Conservation (phyloP, 2,888 invertebrate species). For the Pseudanteris insignis region DNA sequence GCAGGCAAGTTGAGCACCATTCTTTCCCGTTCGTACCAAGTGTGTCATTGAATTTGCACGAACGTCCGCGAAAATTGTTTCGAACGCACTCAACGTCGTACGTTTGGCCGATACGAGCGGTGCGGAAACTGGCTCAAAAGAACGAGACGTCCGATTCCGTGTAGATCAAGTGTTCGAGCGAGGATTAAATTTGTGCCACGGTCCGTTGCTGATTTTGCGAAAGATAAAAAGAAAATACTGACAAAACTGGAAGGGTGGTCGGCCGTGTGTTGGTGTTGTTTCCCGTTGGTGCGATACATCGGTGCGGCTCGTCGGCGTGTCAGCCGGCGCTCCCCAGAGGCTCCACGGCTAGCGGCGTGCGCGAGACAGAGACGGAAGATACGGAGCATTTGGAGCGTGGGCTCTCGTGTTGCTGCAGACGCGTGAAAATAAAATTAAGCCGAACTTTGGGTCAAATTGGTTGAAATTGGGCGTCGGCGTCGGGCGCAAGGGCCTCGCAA, state of each 20-base stretch:
- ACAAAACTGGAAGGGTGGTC: conserved; percentile 27
- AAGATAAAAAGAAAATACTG: conserved; percentile 55
- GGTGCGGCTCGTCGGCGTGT: conserved; percentile 16
- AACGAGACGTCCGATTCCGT: conserved; percentile 25
- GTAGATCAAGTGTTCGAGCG: conserved; percentile 42
- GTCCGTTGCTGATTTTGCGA: conserved; percentile 59
- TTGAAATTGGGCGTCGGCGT: conserved; percentile 70
- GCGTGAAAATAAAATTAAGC: conserved; percentile 71
- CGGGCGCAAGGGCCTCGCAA: conserved; percentile 47
- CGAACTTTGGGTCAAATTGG: conserved; percentile 72
- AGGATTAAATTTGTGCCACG: conserved; percentile 51
- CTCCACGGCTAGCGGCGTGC: conserved; percentile 30
- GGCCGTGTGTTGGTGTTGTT: conserved; percentile 33
- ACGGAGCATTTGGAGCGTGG: conserved; percentile 28
- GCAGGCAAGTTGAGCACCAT: too few species aligned
- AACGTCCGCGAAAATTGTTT: not conserved
- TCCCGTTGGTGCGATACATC: conserved; percentile 8
- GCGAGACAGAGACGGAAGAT: not conserved
- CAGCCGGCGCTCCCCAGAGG: conserved; percentile 45
- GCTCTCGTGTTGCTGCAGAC: conserved; percentile 52
- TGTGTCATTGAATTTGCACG: too few species aligned
- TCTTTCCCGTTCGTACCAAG: not conserved
- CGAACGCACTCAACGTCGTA: too few species aligned
- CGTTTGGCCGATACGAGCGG: not conserved
- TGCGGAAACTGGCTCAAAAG: conserved; percentile 19